Conservation (phyloP, 2,797 vertebrate genomes). For the Lindbergichthys nudifrons region DNA sequence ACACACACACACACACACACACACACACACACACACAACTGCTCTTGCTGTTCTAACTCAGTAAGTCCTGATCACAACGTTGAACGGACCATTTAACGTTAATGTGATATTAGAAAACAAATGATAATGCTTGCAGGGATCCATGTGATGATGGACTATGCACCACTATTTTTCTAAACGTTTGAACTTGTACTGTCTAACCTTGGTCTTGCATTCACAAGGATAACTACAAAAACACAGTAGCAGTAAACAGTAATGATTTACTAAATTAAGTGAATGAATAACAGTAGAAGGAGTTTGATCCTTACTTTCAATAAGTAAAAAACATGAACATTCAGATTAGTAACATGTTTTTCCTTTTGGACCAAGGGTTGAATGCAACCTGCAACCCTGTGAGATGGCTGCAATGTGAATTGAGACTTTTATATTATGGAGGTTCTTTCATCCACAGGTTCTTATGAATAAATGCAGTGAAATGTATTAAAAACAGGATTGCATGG, state of each 20-base stretch:
- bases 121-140: background rate
- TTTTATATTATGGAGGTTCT: background rate
- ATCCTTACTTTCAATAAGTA: too few species aligned
- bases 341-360: background rate
- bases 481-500: conserved; percentile 4
- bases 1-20: background rate
- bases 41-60: background rate
- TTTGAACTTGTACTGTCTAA: background rate
- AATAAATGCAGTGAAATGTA: background rate
- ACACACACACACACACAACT: background rate
- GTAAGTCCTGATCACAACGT: conserved; percentile 13
- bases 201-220: background rate
- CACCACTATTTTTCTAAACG: background rate
- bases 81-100: background rate
- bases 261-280: too few species aligned
- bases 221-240: background rate
- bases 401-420: background rate
- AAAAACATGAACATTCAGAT: background rate
- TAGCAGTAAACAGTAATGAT: too few species aligned
- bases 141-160: conserved; percentile 11
- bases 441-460: background rate
- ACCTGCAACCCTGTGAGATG: background rate
- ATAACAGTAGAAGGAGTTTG: too few species aligned
- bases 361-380: background rate
- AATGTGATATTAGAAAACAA: conserved; percentile 8